Percentiles rank a stretch among this genome's conserved stretches.
phyloP scores from a whole-genome alignment of 2,113 vertebrate species.

The Sarotherodon lohbergeri region DNA sequence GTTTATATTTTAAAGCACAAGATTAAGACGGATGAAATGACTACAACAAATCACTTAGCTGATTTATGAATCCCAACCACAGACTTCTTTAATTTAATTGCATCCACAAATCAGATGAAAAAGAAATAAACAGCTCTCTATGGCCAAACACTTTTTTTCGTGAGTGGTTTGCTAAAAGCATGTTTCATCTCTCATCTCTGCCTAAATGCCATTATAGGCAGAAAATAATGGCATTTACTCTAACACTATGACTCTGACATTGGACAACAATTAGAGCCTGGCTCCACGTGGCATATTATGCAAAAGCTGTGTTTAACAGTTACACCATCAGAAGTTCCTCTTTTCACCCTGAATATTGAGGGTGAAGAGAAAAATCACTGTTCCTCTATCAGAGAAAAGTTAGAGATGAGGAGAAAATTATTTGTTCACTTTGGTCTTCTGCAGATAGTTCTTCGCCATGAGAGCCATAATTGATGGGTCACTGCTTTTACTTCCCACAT shows the following conservation, averaged over 20 bases:
- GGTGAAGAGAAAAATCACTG: background rate
- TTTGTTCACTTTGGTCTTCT: background rate
- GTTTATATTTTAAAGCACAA: background rate
- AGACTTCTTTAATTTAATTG: background rate
- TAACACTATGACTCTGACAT: background rate
- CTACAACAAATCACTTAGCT: background rate
- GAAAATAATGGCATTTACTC: background rate
- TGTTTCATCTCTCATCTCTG: too few species aligned
- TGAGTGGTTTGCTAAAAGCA: background rate
- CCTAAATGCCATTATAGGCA: background rate
- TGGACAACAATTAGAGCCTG: background rate
- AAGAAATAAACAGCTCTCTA: background rate
- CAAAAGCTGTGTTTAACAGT: background rate
- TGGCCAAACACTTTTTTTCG: background rate
- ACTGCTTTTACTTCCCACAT: background rate
- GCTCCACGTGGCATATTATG: background rate
- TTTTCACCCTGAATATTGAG: background rate
- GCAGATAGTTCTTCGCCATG: background rate
- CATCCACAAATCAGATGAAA: background rate
- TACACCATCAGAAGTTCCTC: background rate
- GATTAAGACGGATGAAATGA: background rate
- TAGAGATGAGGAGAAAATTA: background rate
- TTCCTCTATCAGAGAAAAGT: background rate
- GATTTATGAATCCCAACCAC: background rate
- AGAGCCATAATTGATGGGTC: background rate